Percentiles rank a stretch among this genome's conserved stretches.
Conservation (phyloP, 2,113 vertebrate genomes). For the Butastur rufipennis region DNA sequence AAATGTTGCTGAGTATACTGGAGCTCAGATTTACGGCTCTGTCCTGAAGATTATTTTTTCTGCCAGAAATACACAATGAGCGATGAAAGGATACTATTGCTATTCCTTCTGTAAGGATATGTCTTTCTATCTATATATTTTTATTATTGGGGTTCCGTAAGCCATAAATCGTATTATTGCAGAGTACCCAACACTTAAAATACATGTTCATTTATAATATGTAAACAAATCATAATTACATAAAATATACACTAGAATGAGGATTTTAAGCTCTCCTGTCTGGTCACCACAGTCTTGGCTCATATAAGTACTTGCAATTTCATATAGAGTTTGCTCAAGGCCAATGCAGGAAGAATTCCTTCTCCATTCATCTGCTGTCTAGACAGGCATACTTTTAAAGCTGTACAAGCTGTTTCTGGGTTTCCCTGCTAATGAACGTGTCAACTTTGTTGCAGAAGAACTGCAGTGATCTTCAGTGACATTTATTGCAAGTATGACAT, state of each 20-base stretch:
- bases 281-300: background rate
- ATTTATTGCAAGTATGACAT: background rate
- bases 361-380: slow-evolving; percentile 55
- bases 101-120: background rate
- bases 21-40: background rate
- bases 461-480: background rate
- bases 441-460: background rate
- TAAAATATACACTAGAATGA: background rate
- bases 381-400: slow-evolving; percentile 48
- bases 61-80: background rate
- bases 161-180: background rate
- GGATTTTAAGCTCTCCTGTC: background rate
- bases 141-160: background rate
- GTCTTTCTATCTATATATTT: background rate
- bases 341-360: background rate
- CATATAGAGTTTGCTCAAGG: background rate
- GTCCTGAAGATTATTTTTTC: background rate
- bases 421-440: background rate
- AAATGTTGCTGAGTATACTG: background rate
- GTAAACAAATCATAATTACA: background rate
- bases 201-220: background rate
- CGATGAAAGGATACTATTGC: background rate
- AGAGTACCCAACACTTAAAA: background rate
- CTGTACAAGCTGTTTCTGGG: slow-evolving; percentile 37
- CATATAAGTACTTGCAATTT: background rate